A percentile compares a stretch with the other conserved stretches of the same genome.
phyloP scores from a whole-genome alignment of 1,140 invertebrate genomes.

The Heliothis subflexa region DNA sequence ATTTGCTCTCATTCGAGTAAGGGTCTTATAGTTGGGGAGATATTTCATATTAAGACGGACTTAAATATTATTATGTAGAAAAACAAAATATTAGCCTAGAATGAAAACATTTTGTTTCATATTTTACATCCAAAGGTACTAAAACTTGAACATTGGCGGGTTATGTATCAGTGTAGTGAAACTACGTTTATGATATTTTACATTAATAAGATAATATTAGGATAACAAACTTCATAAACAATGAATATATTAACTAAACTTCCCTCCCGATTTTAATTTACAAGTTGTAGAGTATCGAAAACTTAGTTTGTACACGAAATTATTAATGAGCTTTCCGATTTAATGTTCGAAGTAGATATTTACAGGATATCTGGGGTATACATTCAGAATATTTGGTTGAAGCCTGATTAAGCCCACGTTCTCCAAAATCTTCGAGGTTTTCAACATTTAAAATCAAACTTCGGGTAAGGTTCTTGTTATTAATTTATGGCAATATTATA shows the following conservation, averaged over 20 bases:
- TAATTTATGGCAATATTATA: too few species aligned
- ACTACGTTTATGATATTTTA: background rate
- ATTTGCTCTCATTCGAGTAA: too few species aligned
- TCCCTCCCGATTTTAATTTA: background rate
- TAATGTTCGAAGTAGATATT: background rate
- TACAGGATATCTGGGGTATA: constrained; percentile 2
- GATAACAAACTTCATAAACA: background rate
- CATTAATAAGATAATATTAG: background rate
- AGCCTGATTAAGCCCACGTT: background rate
- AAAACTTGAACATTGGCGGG: background rate
- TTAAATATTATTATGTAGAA: too few species aligned
- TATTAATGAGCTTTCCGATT: constrained; percentile 1
- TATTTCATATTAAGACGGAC: too few species aligned
- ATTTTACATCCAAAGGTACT: too few species aligned
- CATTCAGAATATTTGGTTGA: background rate
- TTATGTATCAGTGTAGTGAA: background rate
- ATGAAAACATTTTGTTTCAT: too few species aligned
- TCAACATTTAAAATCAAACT: background rate
- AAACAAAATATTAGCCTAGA: too few species aligned
- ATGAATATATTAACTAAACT: background rate
- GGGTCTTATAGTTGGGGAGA: too few species aligned
- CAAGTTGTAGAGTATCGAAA: background rate
- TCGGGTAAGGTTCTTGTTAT: background rate
- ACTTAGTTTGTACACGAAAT: background rate
- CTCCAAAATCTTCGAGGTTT: background rate